A percentile compares a stretch with the other conserved stretches of the same genome.
These are phyloP conservation scores for Eupsittula cactorum DNA, from an alignment of 2,113 vertebrate genomes.

Conservation along the genomic window DNA sequence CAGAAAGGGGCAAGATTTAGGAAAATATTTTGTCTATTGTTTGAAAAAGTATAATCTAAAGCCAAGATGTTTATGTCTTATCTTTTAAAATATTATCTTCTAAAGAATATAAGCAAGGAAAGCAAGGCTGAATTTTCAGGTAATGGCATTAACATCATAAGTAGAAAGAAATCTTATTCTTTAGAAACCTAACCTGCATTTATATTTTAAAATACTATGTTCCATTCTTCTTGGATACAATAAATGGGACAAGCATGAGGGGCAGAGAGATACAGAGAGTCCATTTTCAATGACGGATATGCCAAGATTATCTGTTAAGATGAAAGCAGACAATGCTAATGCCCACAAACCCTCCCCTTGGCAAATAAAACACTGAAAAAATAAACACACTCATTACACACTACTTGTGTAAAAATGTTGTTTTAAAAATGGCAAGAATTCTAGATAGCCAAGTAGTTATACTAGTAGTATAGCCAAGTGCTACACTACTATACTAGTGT, in stretches of 20 bases:
- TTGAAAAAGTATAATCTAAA: not conserved
- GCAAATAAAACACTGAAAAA: not conserved
- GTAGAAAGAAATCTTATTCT: not conserved
- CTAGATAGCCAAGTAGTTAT: not conserved
- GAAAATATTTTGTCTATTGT: not conserved
- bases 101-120: not conserved
- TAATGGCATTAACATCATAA: not conserved
- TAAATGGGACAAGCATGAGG: not conserved
- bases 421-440: not conserved
- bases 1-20: not conserved
- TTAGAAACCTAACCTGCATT: not conserved
- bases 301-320: not conserved
- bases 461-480: not conserved
- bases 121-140: not conserved
- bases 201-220: not conserved
- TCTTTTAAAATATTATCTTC: not conserved
- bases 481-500: not conserved
- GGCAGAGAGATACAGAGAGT: not conserved
- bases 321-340: not conserved
- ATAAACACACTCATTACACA: not conserved
- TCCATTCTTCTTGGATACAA: not conserved
- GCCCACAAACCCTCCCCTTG: not conserved
- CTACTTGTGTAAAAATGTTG: not conserved
- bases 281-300: not conserved
- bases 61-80: not conserved